These are phyloP conservation scores for Carabus problematicus DNA, from an alignment of 2,888 invertebrate species.

Conservation along the genomic window DNA sequence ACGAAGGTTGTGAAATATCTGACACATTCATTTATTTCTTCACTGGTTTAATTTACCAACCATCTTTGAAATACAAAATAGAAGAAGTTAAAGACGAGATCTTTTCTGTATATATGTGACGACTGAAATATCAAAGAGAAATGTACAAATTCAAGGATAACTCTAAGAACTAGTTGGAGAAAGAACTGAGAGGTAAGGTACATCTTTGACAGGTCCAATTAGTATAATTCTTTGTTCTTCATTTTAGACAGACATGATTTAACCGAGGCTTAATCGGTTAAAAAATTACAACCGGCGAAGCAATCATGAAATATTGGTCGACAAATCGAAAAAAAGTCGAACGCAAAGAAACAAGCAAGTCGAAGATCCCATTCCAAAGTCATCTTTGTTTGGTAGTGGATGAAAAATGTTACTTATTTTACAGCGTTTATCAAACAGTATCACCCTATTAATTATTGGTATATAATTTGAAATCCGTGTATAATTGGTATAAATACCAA, in stretches of 20 bases:
- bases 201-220: slow-evolving; percentile 31
- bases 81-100: no score
- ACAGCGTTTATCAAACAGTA: slow-evolving; percentile 45
- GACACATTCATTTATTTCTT: no score
- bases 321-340: not conserved
- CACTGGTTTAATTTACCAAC: no score
- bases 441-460: slow-evolving; percentile 46
- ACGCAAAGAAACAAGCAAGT: slow-evolving; percentile 19
- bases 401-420: slow-evolving; percentile 42
- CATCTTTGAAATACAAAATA: no score
- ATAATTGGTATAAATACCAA: slow-evolving; percentile 53
- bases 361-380: slow-evolving; percentile 15
- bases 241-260: slow-evolving; percentile 17
- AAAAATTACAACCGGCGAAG: slow-evolving; percentile 18
- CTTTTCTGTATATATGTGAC: no score
- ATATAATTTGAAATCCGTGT: slow-evolving; percentile 48
- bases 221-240: slow-evolving; percentile 35
- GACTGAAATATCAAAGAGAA: no score
- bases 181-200: slow-evolving; percentile 12
- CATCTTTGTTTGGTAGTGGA: slow-evolving; percentile 31
- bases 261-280: slow-evolving; percentile 24
- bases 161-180: slow-evolving; percentile 1
- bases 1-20: no score
- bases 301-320: slow-evolving; percentile 34
- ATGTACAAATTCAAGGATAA: not conserved